Conservation (phyloP, 2,113 vertebrate genomes). For the Coregonus clupeaformis region DNA sequence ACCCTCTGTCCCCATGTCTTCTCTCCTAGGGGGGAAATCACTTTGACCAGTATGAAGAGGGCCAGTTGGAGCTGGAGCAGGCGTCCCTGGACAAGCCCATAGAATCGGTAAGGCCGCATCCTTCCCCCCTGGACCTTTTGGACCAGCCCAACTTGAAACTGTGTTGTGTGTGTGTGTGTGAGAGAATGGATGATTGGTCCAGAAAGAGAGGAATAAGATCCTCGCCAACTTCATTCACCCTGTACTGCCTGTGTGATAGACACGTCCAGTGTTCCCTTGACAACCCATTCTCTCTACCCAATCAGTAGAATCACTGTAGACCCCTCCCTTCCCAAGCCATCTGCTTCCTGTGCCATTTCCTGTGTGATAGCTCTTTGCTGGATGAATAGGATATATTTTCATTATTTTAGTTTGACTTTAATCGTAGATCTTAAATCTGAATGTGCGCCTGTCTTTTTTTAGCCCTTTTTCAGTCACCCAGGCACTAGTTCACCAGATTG, state of each 20-base stretch:
- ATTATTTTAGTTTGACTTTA: constrained; percentile 37
- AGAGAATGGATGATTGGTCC: constrained; percentile 80
- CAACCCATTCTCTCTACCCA: constrained; percentile 45
- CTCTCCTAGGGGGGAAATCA: constrained; percentile 94
- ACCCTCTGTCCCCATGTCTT: constrained; percentile 25
- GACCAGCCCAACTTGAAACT: constrained; percentile 54
- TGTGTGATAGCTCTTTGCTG: constrained; percentile 56
- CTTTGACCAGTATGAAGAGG: constrained; percentile 99
- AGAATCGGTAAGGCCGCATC: constrained; percentile 93
- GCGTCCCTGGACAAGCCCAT: constrained; percentile 99
- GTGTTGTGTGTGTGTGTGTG: constrained; percentile 58
- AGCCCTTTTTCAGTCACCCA: constrained; percentile 58
- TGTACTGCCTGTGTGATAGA: constrained; percentile 45
- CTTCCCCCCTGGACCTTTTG: constrained; percentile 55
- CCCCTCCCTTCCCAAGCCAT: constrained; percentile 46
- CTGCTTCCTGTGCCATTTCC: constrained; percentile 54
- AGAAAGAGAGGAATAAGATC: constrained; percentile 62
- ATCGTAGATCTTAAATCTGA: constrained; percentile 39
- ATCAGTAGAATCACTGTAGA: constrained; percentile 62
- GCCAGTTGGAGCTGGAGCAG: constrained; percentile 98
- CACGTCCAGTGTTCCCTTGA: constrained; percentile 58
- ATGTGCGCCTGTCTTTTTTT: constrained; percentile 48
- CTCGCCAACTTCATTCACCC: constrained; percentile 49
- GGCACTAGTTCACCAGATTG: constrained; percentile 38
- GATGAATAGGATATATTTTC: constrained; percentile 8